A percentile compares a stretch with the other conserved stretches of the same genome.
phyloP scores from a whole-genome alignment of 2,113 vertebrate genomes.

The Nettapus auritus region DNA sequence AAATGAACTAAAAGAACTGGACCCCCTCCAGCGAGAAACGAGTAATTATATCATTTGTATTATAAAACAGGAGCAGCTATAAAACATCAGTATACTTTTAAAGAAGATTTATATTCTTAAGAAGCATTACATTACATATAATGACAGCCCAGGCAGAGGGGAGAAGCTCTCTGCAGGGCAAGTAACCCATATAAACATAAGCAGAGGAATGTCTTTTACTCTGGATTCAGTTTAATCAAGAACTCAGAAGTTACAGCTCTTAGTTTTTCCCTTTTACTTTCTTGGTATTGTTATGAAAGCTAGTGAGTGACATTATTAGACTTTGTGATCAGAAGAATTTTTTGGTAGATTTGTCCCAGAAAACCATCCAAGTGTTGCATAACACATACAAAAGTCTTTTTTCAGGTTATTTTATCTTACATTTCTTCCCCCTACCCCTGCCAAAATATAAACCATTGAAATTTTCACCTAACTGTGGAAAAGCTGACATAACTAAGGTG shows the following conservation, averaged over 20 bases:
- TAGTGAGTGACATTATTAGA: neutral
- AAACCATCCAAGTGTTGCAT: neutral
- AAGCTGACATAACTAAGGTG: neutral
- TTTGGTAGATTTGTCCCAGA: neutral
- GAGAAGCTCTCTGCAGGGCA: constrained; percentile 43
- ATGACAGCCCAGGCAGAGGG: constrained; percentile 50
- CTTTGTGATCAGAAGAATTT: neutral
- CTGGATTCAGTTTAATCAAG: neutral
- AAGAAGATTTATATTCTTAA: constrained; percentile 75
- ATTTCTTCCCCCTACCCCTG: neutral
- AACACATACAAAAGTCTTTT: neutral
- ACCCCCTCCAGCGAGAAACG: constrained; percentile 80
- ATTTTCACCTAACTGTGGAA: neutral
- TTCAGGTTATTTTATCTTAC: neutral
- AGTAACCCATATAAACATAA: neutral
- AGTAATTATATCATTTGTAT: constrained; percentile 86
- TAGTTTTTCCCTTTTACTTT: neutral
- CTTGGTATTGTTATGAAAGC: neutral
- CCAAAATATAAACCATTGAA: neutral
- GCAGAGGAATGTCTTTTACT: constrained; percentile 1
- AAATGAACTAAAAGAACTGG: constrained; percentile 78
- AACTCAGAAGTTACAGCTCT: neutral
- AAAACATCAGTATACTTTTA: constrained; percentile 74
- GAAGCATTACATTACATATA: constrained; percentile 66
- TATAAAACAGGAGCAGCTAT: constrained; percentile 78